Base-by-base conservation (phyloP, 2,888 invertebrate genomes). In the Epistrophe grossulariae region DNA sequence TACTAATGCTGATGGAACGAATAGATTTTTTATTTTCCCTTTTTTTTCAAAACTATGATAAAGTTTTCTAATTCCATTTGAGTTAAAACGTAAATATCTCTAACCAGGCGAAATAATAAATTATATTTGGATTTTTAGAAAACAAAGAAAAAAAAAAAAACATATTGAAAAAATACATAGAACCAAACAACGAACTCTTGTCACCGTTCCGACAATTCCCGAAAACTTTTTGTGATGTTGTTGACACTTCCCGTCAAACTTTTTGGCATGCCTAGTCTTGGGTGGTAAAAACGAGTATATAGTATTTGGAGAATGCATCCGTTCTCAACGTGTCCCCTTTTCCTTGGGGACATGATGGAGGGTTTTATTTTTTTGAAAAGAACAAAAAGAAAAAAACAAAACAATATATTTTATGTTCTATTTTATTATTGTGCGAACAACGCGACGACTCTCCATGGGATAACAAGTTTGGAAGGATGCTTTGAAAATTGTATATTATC, bases 11-110 rank as follows among this genome's bases (percentile, higher is more conserved):
- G 45, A 19, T 57, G 38, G 10, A 35, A 15, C 15, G 43, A 15
- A 15, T 15, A 11, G 40, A 40, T 15, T 5, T 45, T 57, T 57
- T 8, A 0, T 43, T 19, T 52, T n/a, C 62, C 7, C 48, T 10
- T 48, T 57, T 72, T 62, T 74, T 62, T 60, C n/a, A 24, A 24
- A 45, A 72, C 82, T 57, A 24, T 64, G 40, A 72, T 59, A 84
- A 87, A 82, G 43, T 83, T 87, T 87, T 83, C 82, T 83, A 83
- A 87, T 87, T 83, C 83, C 76, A 72, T 79, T 82, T 79, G 60
- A 82, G 60, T 68, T 79, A 62, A 82, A 87, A 66, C 59, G 52
- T 74, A 79, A 87, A 87, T 83, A 87, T 79, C 76, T 70, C 64
- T 77, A 83, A 83, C 87, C 74, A 73, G 40, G 78, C 78, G 64